These are phyloP conservation scores for Aelia acuminata DNA, from an alignment of 2,888 invertebrate species.

Conservation along the genomic window DNA sequence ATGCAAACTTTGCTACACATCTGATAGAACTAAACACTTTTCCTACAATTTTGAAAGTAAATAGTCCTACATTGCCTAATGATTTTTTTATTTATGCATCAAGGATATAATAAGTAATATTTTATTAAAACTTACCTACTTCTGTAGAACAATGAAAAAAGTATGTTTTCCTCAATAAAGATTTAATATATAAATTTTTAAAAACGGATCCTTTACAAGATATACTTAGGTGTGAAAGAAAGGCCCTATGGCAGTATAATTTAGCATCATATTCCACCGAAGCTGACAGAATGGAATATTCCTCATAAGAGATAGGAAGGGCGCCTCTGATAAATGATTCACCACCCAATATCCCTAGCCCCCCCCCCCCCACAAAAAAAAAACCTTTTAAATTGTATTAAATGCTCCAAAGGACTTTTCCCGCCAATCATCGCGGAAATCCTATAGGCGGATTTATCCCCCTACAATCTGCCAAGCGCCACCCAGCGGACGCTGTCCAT, in stretches of 20 bases:
- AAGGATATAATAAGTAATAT: too few relatives aligned
- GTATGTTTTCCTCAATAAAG: too few relatives aligned
- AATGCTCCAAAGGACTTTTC: conserved; percentile 29
- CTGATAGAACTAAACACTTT: too few relatives aligned
- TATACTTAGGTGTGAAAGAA: not conserved
- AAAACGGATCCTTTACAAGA: too few relatives aligned
- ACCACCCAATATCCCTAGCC: conserved; percentile 35
- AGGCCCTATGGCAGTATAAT: not conserved
- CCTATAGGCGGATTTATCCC: conserved; percentile 4
- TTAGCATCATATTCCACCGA: not conserved
- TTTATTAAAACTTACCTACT: too few relatives aligned
- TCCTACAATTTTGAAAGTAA: too few relatives aligned
- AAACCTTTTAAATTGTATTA: conserved; percentile 44
- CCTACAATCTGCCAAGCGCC: conserved; percentile 21
- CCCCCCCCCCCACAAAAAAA: not conserved
- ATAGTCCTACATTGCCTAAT: too few relatives aligned
- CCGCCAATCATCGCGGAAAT: conserved; percentile 24
- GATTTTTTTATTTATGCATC: too few relatives aligned
- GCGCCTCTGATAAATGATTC: conserved; percentile 21
- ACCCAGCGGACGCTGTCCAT: conserved; percentile 9
- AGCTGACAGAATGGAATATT: conserved; percentile 27
- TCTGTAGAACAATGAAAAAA: too few relatives aligned
- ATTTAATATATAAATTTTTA: not conserved
- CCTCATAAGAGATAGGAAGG: conserved; percentile 10
- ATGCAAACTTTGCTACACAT: too few relatives aligned